Conservation (phyloP, 2,113 vertebrate genomes). For the Cercocebus atys region DNA sequence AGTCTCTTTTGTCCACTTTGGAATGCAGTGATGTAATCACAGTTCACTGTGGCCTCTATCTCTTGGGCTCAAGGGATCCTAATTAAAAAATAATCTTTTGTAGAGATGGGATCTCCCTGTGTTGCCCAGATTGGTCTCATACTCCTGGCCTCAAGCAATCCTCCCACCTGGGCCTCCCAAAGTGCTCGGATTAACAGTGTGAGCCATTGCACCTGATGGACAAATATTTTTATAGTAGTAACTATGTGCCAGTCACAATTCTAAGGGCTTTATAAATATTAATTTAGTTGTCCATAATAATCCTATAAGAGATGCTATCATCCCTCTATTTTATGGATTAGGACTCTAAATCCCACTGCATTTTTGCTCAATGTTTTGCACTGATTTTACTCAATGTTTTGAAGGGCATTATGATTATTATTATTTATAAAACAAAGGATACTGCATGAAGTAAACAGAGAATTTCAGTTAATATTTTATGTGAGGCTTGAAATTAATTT, state of each 20-base stretch:
- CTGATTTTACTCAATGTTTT: neutral
- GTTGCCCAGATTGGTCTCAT: no score
- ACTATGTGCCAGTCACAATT: neutral
- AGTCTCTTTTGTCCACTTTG: no score
- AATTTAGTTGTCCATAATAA: neutral
- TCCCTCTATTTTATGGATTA: neutral
- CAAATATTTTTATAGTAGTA: neutral
- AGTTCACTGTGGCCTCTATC: no score
- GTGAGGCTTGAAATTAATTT: neutral
- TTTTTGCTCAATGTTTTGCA: neutral
- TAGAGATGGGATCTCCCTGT: no score
- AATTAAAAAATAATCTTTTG: no score
- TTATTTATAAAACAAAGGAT: neutral
- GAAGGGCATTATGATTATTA: neutral
- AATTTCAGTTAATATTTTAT: conserved; percentile 25
- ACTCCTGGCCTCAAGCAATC: no score
- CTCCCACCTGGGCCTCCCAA: no score
- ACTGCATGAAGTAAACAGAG: neutral
- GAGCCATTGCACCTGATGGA: neutral
- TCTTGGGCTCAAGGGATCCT: no score
- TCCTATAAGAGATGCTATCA: neutral
- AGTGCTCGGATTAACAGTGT: no score
- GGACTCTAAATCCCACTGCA: neutral
- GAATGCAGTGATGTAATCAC: neutral
- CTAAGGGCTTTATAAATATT: neutral